Percentiles rank a stretch among this genome's conserved stretches.
Evolutionary conservation across 2,888 invertebrate species (phyloP).

Genomic region (Caenorhabditis plicata): DNA sequence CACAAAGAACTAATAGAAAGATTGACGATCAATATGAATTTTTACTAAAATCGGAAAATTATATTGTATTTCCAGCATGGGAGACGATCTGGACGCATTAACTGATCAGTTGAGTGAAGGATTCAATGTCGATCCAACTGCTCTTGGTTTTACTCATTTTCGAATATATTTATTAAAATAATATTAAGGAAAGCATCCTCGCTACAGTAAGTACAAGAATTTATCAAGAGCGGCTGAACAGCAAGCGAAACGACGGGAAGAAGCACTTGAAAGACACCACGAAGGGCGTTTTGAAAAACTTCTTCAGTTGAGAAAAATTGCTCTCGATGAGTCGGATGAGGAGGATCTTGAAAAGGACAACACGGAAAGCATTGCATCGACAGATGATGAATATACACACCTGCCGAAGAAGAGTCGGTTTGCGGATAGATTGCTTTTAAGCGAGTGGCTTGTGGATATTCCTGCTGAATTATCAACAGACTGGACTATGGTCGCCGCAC

Average conservation of each 20-base stretch:
- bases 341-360: slow-evolving; percentile 7
- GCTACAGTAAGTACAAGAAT: slow-evolving; percentile 46
- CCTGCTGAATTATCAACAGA: slow-evolving; percentile 71
- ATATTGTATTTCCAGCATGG: slow-evolving; percentile 4
- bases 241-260: slow-evolving; percentile 51
- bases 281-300: slow-evolving; percentile 20
- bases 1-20: no score
- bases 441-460: slow-evolving; percentile 88
- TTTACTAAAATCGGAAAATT: no score
- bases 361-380: not conserved
- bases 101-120: slow-evolving; percentile 13
- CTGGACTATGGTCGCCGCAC: slow-evolving; percentile 75
- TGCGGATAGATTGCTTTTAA: slow-evolving; percentile 75
- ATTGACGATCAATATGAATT: no score
- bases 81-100: slow-evolving; percentile 23
- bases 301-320: slow-evolving; percentile 21
- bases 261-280: slow-evolving; percentile 39
- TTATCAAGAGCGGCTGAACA: slow-evolving; percentile 36
- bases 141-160: slow-evolving; percentile 18
- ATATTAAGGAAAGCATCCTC: slow-evolving; percentile 41
- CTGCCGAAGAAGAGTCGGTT: slow-evolving; percentile 32
- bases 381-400: not conserved
- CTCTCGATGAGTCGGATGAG: slow-evolving; percentile 12
- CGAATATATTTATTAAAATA: not conserved
- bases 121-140: slow-evolving; percentile 35